These are phyloP conservation scores for Cardinalis cardinalis DNA, from an alignment of 2,113 vertebrate species.

Conservation along the genomic window DNA sequence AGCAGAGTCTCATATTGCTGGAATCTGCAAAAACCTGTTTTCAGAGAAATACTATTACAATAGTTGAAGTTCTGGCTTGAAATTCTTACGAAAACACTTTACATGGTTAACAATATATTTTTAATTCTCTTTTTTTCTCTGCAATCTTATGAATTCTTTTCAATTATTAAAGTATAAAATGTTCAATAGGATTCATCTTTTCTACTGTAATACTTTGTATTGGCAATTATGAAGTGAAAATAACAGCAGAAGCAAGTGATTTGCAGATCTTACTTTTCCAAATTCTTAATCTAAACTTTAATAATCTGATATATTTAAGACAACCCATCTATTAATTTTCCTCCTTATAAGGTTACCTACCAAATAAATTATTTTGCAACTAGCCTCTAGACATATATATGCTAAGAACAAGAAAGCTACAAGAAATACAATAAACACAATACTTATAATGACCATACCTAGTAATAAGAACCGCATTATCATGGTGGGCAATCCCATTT, in stretches of 20 bases:
- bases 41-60: neutral
- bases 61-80: neutral
- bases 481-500: slow-evolving; percentile 98
- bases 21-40: neutral
- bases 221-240: neutral
- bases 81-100: neutral
- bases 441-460: slow-evolving; percentile 85
- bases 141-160: neutral
- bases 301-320: slow-evolving; percentile 9
- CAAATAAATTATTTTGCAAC: slow-evolving; percentile 8
- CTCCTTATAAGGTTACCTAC: neutral
- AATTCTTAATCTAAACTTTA: slow-evolving; percentile 8
- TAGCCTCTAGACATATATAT: neutral
- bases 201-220: neutral
- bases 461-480: slow-evolving; percentile 98
- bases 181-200: neutral
- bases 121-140: neutral
- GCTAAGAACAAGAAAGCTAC: slow-evolving; percentile 59
- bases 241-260: neutral
- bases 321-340: slow-evolving; percentile 23
- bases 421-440: slow-evolving; percentile 71
- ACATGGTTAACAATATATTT: neutral
- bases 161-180: neutral
- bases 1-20: neutral
- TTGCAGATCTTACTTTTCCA: neutral